These are phyloP conservation scores for Drosophila tripunctata DNA, from an alignment of 2,888 invertebrate species.

Conservation along the genomic window DNA sequence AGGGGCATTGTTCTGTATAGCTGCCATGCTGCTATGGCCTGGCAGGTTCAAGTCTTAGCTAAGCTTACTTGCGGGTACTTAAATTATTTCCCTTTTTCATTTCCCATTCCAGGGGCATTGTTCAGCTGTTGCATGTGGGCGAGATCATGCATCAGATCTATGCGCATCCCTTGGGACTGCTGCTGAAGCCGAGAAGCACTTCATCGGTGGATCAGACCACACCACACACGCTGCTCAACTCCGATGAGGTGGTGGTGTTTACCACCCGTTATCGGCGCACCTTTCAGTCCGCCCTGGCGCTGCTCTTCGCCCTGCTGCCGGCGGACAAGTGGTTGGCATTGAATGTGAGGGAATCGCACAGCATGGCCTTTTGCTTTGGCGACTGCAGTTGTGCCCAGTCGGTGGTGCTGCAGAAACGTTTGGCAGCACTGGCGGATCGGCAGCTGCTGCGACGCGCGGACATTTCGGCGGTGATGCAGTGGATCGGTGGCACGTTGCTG, in stretches of 20 bases:
- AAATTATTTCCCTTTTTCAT: too few species aligned
- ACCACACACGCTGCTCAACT: slow-evolving; percentile 82
- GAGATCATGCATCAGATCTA: slow-evolving; percentile 87
- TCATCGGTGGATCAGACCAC: slow-evolving; percentile 66
- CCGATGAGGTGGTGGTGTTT: slow-evolving; percentile 88
- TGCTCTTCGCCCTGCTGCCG: slow-evolving; percentile 90
- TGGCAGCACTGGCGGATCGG: slow-evolving; percentile 86
- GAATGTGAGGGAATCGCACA: slow-evolving; percentile 90
- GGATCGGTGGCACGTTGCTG: slow-evolving; percentile 87
- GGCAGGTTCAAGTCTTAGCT: too few species aligned
- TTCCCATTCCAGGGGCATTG: slow-evolving; percentile 86
- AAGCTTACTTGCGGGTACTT: too few species aligned
- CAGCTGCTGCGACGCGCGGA: slow-evolving; percentile 90
- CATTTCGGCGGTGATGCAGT: slow-evolving; percentile 88
- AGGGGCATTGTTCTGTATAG: too few species aligned
- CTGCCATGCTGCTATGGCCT: too few species aligned
- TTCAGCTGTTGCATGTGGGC: slow-evolving; percentile 93
- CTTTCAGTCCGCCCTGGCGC: slow-evolving; percentile 94
- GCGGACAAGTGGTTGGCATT: slow-evolving; percentile 88
- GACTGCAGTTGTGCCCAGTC: slow-evolving; percentile 90
- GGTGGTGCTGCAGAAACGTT: slow-evolving; percentile 85
- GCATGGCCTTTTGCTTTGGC: slow-evolving; percentile 93
- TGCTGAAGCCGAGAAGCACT: slow-evolving; percentile 67
- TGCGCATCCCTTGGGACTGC: slow-evolving; percentile 83
- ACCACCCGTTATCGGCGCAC: slow-evolving; percentile 95